phyloP scores from a whole-genome alignment of 2,797 vertebrate species.

The Oreochromis mossambicus region DNA sequence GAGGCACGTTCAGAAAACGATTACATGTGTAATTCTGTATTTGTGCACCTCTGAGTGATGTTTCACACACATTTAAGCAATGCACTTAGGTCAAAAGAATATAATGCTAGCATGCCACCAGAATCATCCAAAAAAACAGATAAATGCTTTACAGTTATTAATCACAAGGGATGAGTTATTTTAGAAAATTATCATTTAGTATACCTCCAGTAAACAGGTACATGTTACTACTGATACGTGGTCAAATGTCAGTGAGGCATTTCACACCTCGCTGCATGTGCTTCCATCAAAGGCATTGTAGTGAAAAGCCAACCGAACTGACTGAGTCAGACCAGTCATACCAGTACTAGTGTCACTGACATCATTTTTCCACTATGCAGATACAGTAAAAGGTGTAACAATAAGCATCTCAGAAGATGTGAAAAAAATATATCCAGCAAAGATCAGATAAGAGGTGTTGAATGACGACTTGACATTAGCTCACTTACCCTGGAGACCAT shows the following conservation, averaged over 20 bases:
- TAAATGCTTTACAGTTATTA: background rate
- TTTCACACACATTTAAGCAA: background rate
- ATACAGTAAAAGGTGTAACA: slow-evolving; percentile 33
- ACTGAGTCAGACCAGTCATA: slow-evolving; percentile 25
- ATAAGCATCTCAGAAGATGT: slow-evolving; percentile 24
- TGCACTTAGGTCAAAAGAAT: background rate
- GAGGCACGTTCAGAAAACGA: background rate
- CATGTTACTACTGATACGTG: slow-evolving; percentile 10
- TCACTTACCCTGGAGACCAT: background rate
- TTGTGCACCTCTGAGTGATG: background rate
- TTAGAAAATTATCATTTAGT: slow-evolving; percentile 1
- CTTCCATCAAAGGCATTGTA: slow-evolving; percentile 5
- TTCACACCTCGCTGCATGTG: slow-evolving; percentile 43
- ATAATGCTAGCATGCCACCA: background rate
- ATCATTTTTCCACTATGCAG: slow-evolving; percentile 38
- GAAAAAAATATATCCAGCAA: slow-evolving; percentile 10
- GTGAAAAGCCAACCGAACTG: slow-evolving; percentile 22
- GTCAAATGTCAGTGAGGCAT: slow-evolving; percentile 42
- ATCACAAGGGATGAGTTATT: background rate
- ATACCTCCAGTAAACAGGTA: background rate
- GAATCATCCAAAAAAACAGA: background rate
- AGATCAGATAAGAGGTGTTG: background rate
- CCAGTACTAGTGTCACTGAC: slow-evolving; percentile 6
- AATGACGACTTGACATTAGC: slow-evolving; percentile 4
- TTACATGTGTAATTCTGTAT: background rate